Percentiles rank a stretch among this genome's conserved stretches.
These are phyloP conservation scores for Gastrophysa polygoni DNA, from an alignment of 2,888 invertebrate genomes.

Conservation along the genomic window DNA sequence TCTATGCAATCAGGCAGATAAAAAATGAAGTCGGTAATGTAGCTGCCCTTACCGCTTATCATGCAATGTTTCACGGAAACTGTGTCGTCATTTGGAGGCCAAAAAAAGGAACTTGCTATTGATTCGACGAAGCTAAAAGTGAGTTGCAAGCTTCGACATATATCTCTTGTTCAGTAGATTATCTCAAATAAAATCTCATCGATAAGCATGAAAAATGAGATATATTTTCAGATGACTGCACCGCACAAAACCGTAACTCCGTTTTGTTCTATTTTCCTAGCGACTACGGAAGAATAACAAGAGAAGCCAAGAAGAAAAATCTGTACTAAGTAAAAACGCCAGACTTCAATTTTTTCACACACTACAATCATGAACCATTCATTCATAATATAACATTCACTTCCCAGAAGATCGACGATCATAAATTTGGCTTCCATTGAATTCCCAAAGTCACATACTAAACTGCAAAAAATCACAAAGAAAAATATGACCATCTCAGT, in stretches of 20 bases:
- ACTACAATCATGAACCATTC: not conserved
- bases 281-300: not conserved
- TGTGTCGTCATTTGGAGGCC: no score
- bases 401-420: constrained; percentile 12
- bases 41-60: no score
- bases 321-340: not conserved
- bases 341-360: constrained; percentile 1
- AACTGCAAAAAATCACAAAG: constrained; percentile 7
- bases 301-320: not conserved
- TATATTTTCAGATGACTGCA: constrained; percentile 11
- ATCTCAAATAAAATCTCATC: constrained; percentile 8
- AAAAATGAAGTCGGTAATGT: no score
- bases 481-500: constrained; percentile 19
- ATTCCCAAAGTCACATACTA: constrained; percentile 10
- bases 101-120: constrained; percentile 3
- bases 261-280: constrained; percentile 8
- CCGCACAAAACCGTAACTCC: constrained; percentile 4
- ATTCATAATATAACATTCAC: no score
- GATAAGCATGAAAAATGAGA: constrained; percentile 10
- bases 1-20: no score
- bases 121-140: constrained; percentile 7
- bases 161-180: constrained; percentile 7
- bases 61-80: no score
- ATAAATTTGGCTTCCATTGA: constrained; percentile 9
- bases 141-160: constrained; percentile 14